Percentiles rank a stretch among this genome's conserved stretches.
These are phyloP conservation scores for Dichetophora obliterata DNA, from an alignment of 2,888 invertebrate genomes.

Conservation along the genomic window DNA sequence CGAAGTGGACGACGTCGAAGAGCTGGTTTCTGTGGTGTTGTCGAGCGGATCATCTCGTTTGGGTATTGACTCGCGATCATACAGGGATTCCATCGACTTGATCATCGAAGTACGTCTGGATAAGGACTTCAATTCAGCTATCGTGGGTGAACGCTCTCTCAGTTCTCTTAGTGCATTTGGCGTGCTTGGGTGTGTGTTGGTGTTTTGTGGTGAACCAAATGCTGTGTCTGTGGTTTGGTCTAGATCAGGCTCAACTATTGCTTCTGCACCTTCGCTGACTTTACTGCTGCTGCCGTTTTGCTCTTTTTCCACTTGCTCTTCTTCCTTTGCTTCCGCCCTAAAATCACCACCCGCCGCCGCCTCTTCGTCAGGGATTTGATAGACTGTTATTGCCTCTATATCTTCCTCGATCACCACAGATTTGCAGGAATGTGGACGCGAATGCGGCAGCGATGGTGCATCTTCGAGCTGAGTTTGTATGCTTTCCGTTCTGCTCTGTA, in stretches of 20 bases:
- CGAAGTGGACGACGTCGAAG: constrained; percentile 53
- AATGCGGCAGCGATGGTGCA: constrained; percentile 56
- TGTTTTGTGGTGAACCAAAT: background rate
- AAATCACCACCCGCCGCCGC: background rate
- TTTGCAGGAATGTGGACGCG: constrained; percentile 68
- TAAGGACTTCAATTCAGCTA: constrained; percentile 54
- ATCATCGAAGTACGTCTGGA: constrained; percentile 54
- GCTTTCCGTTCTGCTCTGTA: constrained; percentile 62
- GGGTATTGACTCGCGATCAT: constrained; percentile 55
- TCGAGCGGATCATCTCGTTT: constrained; percentile 53
- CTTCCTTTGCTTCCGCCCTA: constrained; percentile 35
- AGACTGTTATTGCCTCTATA: constrained; percentile 59
- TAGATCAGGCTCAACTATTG: constrained; percentile 7
- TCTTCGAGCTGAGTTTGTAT: constrained; percentile 58
- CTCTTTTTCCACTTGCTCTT: constrained; percentile 20
- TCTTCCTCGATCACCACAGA: constrained; percentile 70
- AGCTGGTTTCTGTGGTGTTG: constrained; percentile 61
- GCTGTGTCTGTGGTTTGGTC: background rate
- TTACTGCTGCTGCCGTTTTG: background rate
- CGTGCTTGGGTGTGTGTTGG: background rate
- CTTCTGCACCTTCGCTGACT: constrained; percentile 2
- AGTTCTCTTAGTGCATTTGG: constrained; percentile 9
- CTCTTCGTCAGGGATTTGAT: constrained; percentile 51
- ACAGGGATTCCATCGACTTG: constrained; percentile 63
- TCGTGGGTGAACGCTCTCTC: constrained; percentile 52